Conservation (phyloP, 2,888 invertebrate genomes). For the Dicranocentrus wangi region DNA sequence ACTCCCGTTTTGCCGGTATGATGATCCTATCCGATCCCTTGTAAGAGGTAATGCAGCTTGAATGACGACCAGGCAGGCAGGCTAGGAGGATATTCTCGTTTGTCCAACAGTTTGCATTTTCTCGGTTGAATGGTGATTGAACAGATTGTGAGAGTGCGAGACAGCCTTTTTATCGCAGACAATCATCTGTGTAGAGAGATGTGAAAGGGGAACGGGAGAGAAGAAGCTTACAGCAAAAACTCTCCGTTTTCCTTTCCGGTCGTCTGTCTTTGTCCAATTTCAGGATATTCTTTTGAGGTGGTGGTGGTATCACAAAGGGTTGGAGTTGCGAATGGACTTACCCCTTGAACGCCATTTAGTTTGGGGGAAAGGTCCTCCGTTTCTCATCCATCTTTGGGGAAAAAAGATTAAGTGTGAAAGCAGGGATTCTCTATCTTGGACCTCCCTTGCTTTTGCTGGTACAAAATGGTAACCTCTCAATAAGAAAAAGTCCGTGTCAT, state of each 20-base stretch:
- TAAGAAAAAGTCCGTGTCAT: no score
- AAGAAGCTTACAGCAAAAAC: not conserved
- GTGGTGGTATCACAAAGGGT: not conserved
- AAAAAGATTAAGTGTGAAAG: conserved; percentile 20
- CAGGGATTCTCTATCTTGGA: not conserved
- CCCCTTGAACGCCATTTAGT: conserved; percentile 11
- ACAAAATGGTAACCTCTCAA: no score
- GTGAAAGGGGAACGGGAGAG: not conserved
- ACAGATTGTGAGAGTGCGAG: conserved; percentile 19
- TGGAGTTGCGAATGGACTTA: not conserved
- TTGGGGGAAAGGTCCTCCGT: not conserved
- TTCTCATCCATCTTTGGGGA: conserved; percentile 22
- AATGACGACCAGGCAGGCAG: no score
- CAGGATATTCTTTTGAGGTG: not conserved
- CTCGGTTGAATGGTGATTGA: conserved; percentile 24
- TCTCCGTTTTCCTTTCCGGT: conserved; percentile 5
- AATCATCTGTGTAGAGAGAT: conserved; percentile 5
- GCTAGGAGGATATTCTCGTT: conserved; percentile 1
- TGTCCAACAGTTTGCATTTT: conserved; percentile 28
- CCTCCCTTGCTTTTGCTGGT: no score
- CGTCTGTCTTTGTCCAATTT: conserved; percentile 29
- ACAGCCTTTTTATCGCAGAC: conserved; percentile 18
- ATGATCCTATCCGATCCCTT: no score
- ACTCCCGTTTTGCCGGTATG: no score
- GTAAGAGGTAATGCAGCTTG: no score